phyloP scores from a whole-genome alignment of 2,888 invertebrate species.

The Drosophila trichaetosa region DNA sequence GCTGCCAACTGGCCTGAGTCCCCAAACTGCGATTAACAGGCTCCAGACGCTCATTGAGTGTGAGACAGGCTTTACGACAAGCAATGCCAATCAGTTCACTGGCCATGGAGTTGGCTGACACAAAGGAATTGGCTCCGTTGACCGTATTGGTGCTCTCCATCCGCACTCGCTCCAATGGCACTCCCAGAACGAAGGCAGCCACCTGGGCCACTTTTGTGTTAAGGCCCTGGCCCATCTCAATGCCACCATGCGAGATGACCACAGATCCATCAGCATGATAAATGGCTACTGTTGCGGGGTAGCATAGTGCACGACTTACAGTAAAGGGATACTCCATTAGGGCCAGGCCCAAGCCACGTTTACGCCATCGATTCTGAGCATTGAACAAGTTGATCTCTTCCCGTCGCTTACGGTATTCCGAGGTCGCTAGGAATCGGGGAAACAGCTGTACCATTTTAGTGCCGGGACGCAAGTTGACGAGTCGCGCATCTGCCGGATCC shows the following conservation, averaged over 20 bases:
- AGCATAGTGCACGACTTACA: conserved; percentile 77
- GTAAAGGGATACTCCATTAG: conserved; percentile 86
- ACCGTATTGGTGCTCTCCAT: conserved; percentile 72
- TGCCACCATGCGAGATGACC: conserved; percentile 89
- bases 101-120: conserved; percentile 87
- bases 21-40: conserved; percentile 86
- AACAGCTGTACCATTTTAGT: conserved; percentile 85
- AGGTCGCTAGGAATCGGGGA: conserved; percentile 85
- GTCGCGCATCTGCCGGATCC: conserved; percentile 87
- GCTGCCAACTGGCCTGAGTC: conserved; percentile 86
- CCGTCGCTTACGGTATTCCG: conserved; percentile 87
- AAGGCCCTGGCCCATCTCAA: conserved; percentile 91
- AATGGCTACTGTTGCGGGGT: conserved; percentile 88
- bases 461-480: conserved; percentile 86
- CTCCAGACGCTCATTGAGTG: conserved; percentile 87
- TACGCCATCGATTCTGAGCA: conserved; percentile 91
- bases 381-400: conserved; percentile 87
- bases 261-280: conserved; percentile 90
- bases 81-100: conserved; percentile 88
- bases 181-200: conserved; percentile 89
- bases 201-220: conserved; percentile 91
- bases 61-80: conserved; percentile 88
- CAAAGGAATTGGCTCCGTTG: conserved; percentile 86
- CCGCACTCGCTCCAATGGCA: conserved; percentile 80
- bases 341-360: conserved; percentile 89